Base-by-base conservation (phyloP, 2,888 invertebrate species). In the Diaperis boleti region DNA sequence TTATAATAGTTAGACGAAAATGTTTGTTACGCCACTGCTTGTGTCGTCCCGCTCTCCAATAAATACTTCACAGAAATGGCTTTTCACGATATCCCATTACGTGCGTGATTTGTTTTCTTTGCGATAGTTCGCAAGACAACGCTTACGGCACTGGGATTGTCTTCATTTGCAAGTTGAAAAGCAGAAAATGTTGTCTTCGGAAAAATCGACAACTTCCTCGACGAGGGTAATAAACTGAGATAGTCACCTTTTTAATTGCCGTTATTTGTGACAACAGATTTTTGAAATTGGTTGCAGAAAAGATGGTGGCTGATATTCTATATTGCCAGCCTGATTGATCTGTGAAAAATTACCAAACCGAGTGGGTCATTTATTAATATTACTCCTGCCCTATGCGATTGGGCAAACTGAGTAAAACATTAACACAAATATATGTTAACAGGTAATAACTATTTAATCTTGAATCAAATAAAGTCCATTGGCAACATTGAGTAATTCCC, bases 21-120 rank as follows among this genome's bases (percentile, higher is more conserved):
- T 45, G 3, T 11, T 14, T 26, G 6, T 13, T 20, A 5, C 26
- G 18, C 10, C 45, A 45, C 45, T 18, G 22, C 10, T n/a, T 18
- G 8, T 13, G 13, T 7, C 13, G 39, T 39, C 17, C 18, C 18
- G 17, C 3, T 14, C 6, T 29, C 45, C 8, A 11, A 45, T 45
- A 45, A 45, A 45, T 11, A 45, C 45, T 45, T 29, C 29, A 22
- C 6, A 17, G 13, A 45, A 45, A 45, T 26, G 29, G 26, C 45
- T 22, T 10, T 45, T 26, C 29, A 22, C 45, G 45, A 42, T 45
- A 45, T 45, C 42, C 45, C 45, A 45, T 45, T 45, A 45, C 26
- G 26, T 5, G 26, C 45, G 13, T 22, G 45, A 20, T 10, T 42
- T 18, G 22, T 20, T 42, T 20, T 14, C 22, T 42, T 13, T 14